phyloP scores from a whole-genome alignment of 2,888 invertebrate species.

The Taenaris catops region DNA sequence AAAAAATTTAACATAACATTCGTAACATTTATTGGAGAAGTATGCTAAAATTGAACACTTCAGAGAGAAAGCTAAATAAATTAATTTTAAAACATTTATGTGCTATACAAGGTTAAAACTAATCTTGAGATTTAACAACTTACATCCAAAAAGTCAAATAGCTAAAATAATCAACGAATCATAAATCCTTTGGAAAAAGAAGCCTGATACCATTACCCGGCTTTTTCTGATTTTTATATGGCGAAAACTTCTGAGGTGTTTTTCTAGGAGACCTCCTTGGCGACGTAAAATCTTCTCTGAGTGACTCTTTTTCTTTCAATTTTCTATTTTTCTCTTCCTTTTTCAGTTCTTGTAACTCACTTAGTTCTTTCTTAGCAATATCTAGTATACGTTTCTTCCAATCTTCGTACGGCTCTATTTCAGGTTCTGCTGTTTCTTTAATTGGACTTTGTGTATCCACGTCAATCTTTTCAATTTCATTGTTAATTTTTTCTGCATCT shows the following conservation, averaged over 20 bases:
- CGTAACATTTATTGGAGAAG: too few relatives aligned
- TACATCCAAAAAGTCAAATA: too few relatives aligned
- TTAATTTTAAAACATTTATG: too few relatives aligned
- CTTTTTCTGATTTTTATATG: constrained; percentile 44
- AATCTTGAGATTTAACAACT: too few relatives aligned
- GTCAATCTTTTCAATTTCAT: constrained; percentile 42
- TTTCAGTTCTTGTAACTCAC: constrained; percentile 32
- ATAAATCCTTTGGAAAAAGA: constrained; percentile 46
- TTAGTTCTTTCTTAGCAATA: constrained; percentile 57
- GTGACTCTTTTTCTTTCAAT: constrained; percentile 9
- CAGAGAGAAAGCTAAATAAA: too few relatives aligned
- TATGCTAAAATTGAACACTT: too few relatives aligned
- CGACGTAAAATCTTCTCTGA: constrained; percentile 14
- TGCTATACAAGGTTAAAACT: too few relatives aligned
- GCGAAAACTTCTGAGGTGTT: constrained; percentile 54
- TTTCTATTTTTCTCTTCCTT: constrained; percentile 9
- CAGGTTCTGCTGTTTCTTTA: constrained; percentile 36
- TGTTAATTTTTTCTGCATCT: constrained; percentile 32
- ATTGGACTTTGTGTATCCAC: constrained; percentile 31
- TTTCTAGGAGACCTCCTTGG: constrained; percentile 24
- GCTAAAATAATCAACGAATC: too few relatives aligned
- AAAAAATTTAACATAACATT: too few relatives aligned
- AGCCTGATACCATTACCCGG: constrained; percentile 42
- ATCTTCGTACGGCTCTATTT: constrained; percentile 78
- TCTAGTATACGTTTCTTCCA: constrained; percentile 82